Conservation (phyloP, 2,113 vertebrate species). For the Motacilla tschutschensis region DNA sequence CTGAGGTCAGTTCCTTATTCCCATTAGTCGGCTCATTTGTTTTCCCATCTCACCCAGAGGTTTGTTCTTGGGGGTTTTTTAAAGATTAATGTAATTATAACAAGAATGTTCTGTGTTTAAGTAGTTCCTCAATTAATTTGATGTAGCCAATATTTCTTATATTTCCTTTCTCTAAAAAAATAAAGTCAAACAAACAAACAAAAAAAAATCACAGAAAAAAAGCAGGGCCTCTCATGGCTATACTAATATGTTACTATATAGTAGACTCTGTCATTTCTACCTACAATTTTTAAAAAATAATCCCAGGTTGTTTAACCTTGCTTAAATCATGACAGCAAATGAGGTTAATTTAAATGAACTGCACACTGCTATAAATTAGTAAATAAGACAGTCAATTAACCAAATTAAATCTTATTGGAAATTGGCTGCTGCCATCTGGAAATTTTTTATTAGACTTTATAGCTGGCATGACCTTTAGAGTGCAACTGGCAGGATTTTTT, state of each 20-base stretch:
- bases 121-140: background rate
- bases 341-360: conserved; percentile 64
- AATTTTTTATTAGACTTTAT: conserved; percentile 58
- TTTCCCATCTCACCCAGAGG: background rate
- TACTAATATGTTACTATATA: background rate
- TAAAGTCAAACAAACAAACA: background rate
- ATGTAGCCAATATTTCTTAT: background rate
- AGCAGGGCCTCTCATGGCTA: background rate
- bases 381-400: conserved; percentile 68
- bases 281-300: background rate
- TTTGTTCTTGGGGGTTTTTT: fast-evolving
- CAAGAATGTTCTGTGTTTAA: background rate
- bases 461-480: conserved; percentile 40
- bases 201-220: background rate
- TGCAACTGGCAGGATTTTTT: background rate
- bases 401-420: conserved; percentile 65
- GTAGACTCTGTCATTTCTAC: background rate
- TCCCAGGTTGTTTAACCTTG: conserved; percentile 41
- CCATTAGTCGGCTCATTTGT: background rate
- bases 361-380: conserved; percentile 62
- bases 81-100: background rate
- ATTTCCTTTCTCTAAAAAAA: background rate
- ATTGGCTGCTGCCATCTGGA: conserved; percentile 63
- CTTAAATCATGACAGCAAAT: conserved; percentile 50
- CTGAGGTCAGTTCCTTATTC: background rate